Percentiles rank a stretch among this genome's conserved stretches.
phyloP scores from a whole-genome alignment of 2,113 vertebrate genomes.

The Xerus inauris region DNA sequence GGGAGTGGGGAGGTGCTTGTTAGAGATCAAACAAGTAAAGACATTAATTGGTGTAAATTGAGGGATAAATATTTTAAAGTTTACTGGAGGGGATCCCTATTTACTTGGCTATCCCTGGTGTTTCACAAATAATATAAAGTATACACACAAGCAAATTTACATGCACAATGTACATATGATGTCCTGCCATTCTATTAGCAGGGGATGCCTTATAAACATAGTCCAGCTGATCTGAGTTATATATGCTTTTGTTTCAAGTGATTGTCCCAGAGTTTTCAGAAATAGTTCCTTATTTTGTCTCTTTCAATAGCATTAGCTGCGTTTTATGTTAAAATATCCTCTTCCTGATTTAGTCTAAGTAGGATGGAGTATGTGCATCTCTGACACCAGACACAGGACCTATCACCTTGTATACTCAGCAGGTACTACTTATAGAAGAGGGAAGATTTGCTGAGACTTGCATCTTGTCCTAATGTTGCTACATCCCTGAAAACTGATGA shows the following conservation, averaged over 20 bases:
- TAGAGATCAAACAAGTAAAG: background rate
- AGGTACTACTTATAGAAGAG: background rate
- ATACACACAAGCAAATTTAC: background rate
- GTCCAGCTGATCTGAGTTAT: too few species aligned
- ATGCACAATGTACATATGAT: background rate
- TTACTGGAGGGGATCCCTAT: conserved; percentile 2
- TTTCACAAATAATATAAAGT: conserved; percentile 35
- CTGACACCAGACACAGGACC: background rate
- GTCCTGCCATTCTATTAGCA: background rate
- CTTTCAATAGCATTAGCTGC: background rate
- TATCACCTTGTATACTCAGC: background rate
- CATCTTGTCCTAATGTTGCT: background rate
- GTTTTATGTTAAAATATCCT: too few species aligned
- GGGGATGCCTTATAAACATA: background rate
- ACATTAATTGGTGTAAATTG: background rate
- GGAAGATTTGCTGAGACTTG: background rate
- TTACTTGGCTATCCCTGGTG: conserved; percentile 5
- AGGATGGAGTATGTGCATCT: background rate
- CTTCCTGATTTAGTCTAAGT: too few species aligned
- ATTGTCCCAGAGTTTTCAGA: background rate
- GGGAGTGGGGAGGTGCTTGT: background rate
- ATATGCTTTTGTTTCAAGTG: background rate
- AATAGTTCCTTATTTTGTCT: background rate
- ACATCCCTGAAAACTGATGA: background rate
- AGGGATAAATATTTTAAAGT: conserved; percentile 46